Conservation (phyloP, 2,797 vertebrate species). For the Tamandua tetradactyla region DNA sequence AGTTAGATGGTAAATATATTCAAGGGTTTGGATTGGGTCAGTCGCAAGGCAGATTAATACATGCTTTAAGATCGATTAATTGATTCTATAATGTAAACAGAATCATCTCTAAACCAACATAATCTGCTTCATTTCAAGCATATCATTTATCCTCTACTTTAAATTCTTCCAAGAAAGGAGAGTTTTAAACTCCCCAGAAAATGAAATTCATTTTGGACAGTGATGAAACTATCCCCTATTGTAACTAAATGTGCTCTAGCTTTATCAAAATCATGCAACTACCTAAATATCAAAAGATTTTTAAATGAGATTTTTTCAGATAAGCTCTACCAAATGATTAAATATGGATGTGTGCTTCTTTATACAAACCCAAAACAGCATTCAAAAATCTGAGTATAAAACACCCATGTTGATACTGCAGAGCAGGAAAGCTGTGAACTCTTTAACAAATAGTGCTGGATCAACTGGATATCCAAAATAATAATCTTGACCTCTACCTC, state of each 20-base stretch:
- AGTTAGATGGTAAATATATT: not conserved
- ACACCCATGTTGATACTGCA: not conserved
- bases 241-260: not conserved
- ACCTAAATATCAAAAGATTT: conserved; percentile 21
- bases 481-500: not conserved
- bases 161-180: conserved; percentile 23
- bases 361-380: not conserved
- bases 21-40: not conserved
- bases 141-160: conserved; percentile 36
- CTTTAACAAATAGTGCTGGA: not conserved
- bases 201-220: not conserved
- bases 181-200: conserved; percentile 28
- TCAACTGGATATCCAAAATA: not conserved
- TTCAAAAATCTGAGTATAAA: conserved; percentile 19
- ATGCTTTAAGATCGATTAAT: conserved; percentile 31
- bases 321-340: conserved; percentile 21
- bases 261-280: conserved; percentile 29
- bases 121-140: not conserved
- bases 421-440: not conserved
- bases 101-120: conserved; percentile 20
- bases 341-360: not conserved
- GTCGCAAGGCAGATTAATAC: conserved; percentile 29
- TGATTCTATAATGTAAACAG: conserved; percentile 16
- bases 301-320: not conserved
- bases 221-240: not conserved